Evolutionary conservation across 2,113 vertebrate genomes (phyloP), one percentile per base, ranked within the genome.

Genomic region (Alectura lathami): DNA sequence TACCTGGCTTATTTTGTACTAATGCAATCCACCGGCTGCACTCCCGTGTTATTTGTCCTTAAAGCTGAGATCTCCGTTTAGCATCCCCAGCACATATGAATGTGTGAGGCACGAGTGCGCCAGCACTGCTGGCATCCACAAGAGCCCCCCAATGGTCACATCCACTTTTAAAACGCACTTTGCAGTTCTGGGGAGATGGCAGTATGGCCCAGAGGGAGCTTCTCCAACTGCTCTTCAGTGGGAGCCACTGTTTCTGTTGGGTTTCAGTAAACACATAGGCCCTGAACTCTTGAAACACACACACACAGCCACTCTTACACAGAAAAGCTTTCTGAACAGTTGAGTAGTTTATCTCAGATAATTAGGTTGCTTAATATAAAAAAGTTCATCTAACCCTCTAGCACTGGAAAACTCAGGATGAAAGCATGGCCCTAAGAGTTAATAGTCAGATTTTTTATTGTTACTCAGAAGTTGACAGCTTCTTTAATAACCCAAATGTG

Each of bases 361-460:
- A 91, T 91, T 81, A 66, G 62, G 34, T 57, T 78, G 63, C 63
- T 80, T 80, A 90, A 88, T 86, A 86, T 72, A 88, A 94, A 94
- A 95, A 70, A 36, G 9, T 72, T 92, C 38, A 50, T 17, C 57
- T 95, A 88, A 60, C n/a, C 1, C 2, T 83, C 80, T 95, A 96
- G 86, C 88, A 93, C 73, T 93, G 91, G 63, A 93, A 90, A 95
- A 67, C 72, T 89, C 89, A 89, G 67, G 82, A 96, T 83, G 93
- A 83, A 89, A 96, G 86, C 88, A 70, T 63, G 83, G 88, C 92
- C 92, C 74, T 62, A 83, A 53, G 79, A 96, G 54, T 88, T 74
- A 83, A 86, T 88, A 93, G 24, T 63, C 2, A 66, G 59, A 59
- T 85, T 76, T 87, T 87, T 67, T 22, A n/a, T 27, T 5, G 48